These are phyloP conservation scores for Heliconius hortense DNA, from an alignment of 2,888 invertebrate species.

Conservation along the genomic window DNA sequence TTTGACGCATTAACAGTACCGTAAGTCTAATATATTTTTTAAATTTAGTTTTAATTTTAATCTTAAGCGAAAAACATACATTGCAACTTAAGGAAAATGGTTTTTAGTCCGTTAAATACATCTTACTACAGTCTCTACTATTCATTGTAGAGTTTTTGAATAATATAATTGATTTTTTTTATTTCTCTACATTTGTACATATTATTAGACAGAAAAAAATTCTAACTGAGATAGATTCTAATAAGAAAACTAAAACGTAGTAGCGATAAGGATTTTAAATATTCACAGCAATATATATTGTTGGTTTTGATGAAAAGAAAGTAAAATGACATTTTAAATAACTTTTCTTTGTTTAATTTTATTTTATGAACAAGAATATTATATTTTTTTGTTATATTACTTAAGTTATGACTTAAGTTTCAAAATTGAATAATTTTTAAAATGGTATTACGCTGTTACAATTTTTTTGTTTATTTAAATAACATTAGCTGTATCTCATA, in stretches of 20 bases:
- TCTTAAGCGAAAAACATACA: neutral
- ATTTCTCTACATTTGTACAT: neutral
- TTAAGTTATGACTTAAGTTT: neutral
- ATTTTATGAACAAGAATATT: neutral
- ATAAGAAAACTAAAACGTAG: conserved; percentile 3
- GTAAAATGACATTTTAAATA: neutral
- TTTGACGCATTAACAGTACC: conserved; percentile 60
- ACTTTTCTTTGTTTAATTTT: neutral
- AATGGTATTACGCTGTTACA: too few relatives aligned
- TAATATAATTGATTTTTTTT: too few relatives aligned
- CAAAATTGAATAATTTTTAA: too few relatives aligned
- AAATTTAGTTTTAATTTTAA: neutral
- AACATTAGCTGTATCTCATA: too few relatives aligned
- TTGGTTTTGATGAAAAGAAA: neutral
- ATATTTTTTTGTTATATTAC: neutral
- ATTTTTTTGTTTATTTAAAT: too few relatives aligned
- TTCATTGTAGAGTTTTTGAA: neutral
- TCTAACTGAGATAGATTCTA: conserved; percentile 8
- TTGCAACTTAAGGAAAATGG: neutral
- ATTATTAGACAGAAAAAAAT: neutral
- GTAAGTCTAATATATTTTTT: conserved; percentile 56
- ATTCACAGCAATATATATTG: neutral
- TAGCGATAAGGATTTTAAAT: neutral
- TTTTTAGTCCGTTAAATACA: too few relatives aligned
- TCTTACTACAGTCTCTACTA: neutral